Evolutionary conservation across 2,797 vertebrate species (phyloP).

Genomic region (Halcyon badia): DNA sequence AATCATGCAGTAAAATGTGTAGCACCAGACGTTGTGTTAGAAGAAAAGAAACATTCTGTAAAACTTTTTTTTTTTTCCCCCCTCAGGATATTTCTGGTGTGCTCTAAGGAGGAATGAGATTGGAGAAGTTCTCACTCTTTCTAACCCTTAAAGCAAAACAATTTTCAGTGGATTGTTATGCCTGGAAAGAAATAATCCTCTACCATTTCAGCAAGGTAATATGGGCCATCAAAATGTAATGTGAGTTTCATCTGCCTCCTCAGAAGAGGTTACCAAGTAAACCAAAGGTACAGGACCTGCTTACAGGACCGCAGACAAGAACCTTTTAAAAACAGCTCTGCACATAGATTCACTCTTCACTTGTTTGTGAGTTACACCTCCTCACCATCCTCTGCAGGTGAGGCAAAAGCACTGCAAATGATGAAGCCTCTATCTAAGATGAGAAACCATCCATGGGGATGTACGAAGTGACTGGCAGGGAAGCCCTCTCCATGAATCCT

Average conservation of each 20-base stretch:
- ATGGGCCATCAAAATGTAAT: neutral
- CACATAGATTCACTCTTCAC: neutral
- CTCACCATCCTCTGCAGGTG: neutral
- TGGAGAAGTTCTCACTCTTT: neutral
- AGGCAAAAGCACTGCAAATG: neutral
- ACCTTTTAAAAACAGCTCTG: neutral
- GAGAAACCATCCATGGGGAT: neutral
- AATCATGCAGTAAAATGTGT: conserved; percentile 20
- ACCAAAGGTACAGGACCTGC: neutral
- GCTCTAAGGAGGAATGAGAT: neutral
- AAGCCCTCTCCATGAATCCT: neutral
- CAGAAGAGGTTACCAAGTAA: neutral
- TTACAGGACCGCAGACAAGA: neutral
- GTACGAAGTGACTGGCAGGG: neutral
- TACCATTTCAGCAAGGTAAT: neutral
- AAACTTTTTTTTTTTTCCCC: neutral
- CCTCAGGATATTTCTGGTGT: neutral
- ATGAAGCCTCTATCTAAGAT: neutral
- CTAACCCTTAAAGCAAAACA: neutral
- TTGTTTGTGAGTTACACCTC: neutral
- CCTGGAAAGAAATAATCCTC: neutral
- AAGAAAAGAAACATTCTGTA: conserved; percentile 2
- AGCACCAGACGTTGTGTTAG: conserved; percentile 6
- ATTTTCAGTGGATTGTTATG: neutral
- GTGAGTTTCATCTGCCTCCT: neutral